Percentiles rank a stretch among this genome's conserved stretches.
These are phyloP conservation scores for Gymnoscopelus microlampas DNA, from an alignment of 2,797 vertebrate species.

Conservation along the genomic window DNA sequence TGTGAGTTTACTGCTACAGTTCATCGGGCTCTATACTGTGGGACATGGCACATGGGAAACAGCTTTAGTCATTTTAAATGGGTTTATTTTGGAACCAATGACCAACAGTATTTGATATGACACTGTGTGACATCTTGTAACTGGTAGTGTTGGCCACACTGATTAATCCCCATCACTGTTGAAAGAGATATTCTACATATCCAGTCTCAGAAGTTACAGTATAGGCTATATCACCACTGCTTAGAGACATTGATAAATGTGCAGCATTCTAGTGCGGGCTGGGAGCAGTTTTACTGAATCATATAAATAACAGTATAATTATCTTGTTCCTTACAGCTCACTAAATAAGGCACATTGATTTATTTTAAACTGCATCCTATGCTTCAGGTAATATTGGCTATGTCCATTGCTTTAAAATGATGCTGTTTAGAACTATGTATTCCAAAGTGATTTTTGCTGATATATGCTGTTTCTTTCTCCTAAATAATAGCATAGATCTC, in stretches of 20 bases:
- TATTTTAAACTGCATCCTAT: background rate
- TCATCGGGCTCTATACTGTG: background rate
- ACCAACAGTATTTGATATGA: no score
- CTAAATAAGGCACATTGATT: conserved; percentile 12
- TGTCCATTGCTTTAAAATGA: background rate
- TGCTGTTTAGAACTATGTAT: background rate
- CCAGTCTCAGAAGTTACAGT: no score
- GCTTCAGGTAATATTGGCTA: background rate
- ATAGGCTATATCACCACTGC: no score
- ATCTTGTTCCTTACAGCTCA: background rate
- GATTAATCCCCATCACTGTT: no score
- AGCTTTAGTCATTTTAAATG: no score
- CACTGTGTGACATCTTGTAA: no score
- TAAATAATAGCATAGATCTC: conserved; percentile 9
- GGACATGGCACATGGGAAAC: background rate
- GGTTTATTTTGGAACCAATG: no score
- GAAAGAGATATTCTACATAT: no score
- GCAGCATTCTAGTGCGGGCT: background rate
- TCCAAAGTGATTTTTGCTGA: no score
- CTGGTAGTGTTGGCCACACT: no score
- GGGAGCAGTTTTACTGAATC: background rate
- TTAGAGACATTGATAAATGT: no score
- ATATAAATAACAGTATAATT: background rate
- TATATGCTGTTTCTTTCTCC: background rate
- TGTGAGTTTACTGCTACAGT: conserved; percentile 85